Percentiles rank a stretch among this genome's conserved stretches.
Evolutionary conservation across 2,888 invertebrate genomes (phyloP).

Genomic region (Eubasilissa splendida): DNA sequence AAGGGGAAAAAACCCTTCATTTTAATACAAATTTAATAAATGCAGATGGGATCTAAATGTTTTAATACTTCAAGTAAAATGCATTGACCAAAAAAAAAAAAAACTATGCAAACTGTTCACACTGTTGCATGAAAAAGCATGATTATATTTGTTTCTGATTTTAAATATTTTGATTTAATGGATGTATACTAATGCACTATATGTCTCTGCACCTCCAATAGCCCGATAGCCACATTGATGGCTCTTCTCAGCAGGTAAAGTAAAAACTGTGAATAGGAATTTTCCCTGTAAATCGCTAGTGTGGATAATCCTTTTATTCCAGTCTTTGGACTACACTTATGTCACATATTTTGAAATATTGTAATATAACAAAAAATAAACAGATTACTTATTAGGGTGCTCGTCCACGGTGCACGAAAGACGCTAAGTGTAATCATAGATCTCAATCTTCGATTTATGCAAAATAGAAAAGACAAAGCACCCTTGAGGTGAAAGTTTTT

Average conservation of each 20-base stretch:
- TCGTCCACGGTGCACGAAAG: no score
- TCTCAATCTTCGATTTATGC: no score
- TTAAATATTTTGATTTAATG: not conserved
- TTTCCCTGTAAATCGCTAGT: constrained; percentile 30
- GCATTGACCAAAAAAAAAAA: no score
- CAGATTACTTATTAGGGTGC: no score
- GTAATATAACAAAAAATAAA: not conserved
- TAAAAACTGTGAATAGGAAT: constrained; percentile 60
- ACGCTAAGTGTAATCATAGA: no score
- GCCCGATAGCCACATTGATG: constrained; percentile 97
- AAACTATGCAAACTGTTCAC: no score
- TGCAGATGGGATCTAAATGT: no score
- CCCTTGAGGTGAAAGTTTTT: no score
- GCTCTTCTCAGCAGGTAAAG: constrained; percentile 95
- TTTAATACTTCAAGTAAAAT: no score
- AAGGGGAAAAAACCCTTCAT: no score
- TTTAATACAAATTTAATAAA: no score
- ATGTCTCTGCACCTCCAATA: constrained; percentile 84
- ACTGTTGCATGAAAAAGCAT: not conserved
- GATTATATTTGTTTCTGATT: not conserved
- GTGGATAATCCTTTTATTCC: not conserved
- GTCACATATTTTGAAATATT: not conserved
- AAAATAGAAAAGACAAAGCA: no score
- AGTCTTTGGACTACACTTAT: not conserved
- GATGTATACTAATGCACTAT: constrained; percentile 65